Percentiles rank a stretch among this genome's conserved stretches.
These are phyloP conservation scores for Pangasianodon hypophthalmus DNA, from an alignment of 2,113 vertebrate genomes.

Conservation along the genomic window DNA sequence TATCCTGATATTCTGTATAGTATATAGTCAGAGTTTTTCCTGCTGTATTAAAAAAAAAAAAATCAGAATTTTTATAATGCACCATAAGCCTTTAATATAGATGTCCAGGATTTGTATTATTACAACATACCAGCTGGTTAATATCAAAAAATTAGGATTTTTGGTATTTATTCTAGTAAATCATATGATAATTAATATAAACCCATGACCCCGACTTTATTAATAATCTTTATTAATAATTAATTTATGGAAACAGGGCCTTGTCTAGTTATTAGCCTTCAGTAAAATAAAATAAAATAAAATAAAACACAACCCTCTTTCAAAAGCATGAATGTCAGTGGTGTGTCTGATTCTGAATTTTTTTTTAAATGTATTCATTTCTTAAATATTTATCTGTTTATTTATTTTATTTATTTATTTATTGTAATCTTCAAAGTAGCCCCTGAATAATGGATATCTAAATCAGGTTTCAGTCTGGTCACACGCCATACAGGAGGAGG, in stretches of 20 bases:
- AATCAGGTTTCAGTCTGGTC: constrained; percentile 64
- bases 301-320: background rate
- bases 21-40: background rate
- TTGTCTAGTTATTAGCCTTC: background rate
- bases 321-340: background rate
- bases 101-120: no score
- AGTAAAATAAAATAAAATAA: background rate
- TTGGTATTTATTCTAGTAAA: background rate
- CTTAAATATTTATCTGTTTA: background rate
- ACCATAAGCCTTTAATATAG: background rate
- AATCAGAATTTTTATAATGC: background rate
- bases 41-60: background rate
- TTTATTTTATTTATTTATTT: background rate
- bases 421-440: constrained; percentile 35
- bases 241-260: background rate
- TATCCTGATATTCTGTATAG: background rate
- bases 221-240: background rate
- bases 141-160: no score
- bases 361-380: background rate
- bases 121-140: background rate
- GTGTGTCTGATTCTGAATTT: background rate
- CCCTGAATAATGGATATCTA: constrained; percentile 70
- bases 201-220: background rate
- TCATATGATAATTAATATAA: background rate
- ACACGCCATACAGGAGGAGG: constrained; percentile 23